A percentile compares a stretch with the other conserved stretches of the same genome.
Conservation (phyloP, 2,888 invertebrate genomes). For the Mythimna loreyi region DNA sequence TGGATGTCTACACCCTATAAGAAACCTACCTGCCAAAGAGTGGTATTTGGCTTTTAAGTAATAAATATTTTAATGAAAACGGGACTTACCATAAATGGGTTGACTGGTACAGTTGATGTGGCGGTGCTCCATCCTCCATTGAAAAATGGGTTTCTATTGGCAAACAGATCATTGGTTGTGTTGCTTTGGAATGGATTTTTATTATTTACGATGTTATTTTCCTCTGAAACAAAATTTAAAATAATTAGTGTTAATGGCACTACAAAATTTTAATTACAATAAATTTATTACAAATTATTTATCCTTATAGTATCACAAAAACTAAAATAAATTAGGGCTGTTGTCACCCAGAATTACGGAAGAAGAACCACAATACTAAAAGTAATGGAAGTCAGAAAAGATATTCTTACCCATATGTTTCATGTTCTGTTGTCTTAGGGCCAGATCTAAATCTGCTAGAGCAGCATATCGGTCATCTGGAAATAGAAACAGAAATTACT, state of each 20-base stretch:
- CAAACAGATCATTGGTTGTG: constrained; percentile 83
- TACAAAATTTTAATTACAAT: not conserved
- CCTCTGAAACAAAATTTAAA: constrained; percentile 77
- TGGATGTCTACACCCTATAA: too few relatives aligned
- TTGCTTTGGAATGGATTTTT: constrained; percentile 89
- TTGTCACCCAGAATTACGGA: not conserved
- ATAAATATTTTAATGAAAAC: not conserved
- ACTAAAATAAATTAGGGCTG: not conserved
- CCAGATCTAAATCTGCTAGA: constrained; percentile 97
- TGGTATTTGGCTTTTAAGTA: too few relatives aligned
- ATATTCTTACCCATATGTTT: constrained; percentile 84
- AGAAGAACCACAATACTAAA: not conserved
- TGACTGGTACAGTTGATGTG: constrained; percentile 78
- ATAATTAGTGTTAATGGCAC: not conserved
- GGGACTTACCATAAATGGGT: constrained; percentile 87
- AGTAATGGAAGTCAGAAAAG: not conserved
- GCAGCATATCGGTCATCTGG: constrained; percentile 98
- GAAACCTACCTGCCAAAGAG: too few relatives aligned
- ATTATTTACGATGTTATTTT: constrained; percentile 77
- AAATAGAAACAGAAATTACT: constrained; percentile 33
- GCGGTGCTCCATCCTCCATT: constrained; percentile 85
- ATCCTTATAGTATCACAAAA: not conserved
- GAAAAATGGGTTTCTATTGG: constrained; percentile 86
- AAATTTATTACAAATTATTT: not conserved
- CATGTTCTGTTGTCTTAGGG: constrained; percentile 91